Conservation (phyloP, 2,888 invertebrate species). For the Drosophila emarginata region DNA sequence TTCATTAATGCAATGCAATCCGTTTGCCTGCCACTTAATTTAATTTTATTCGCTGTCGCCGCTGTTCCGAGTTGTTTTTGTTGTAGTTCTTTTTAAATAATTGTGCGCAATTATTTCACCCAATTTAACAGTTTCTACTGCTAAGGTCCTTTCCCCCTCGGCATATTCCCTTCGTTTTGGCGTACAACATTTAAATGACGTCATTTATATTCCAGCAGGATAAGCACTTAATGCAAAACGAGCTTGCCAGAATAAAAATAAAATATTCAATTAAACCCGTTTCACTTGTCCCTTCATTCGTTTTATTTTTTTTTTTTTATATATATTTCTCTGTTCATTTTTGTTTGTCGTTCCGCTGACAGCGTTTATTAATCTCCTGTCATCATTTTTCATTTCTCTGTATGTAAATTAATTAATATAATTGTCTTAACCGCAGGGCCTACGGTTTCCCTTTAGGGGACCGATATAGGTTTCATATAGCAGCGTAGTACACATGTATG, state of each 20-base stretch:
- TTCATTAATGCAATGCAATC: slow-evolving; percentile 75
- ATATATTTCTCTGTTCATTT: slow-evolving; percentile 25
- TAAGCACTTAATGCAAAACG: slow-evolving; percentile 74
- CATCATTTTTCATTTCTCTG: slow-evolving; percentile 46
- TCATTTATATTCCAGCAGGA: slow-evolving; percentile 74
- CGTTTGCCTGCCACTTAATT: slow-evolving; percentile 72
- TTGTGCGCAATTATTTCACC: slow-evolving; percentile 74
- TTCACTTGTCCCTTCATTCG: slow-evolving; percentile 50
- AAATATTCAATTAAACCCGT: slow-evolving; percentile 75
- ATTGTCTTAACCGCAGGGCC: slow-evolving; percentile 63
- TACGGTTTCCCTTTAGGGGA: slow-evolving; percentile 8
- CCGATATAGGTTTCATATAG: neutral
- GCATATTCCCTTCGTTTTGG: slow-evolving; percentile 45
- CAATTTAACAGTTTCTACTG: slow-evolving; percentile 72
- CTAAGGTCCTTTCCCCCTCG: slow-evolving; percentile 1
- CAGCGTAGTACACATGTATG: neutral
- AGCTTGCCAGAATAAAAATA: slow-evolving; percentile 57
- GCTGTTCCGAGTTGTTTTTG: slow-evolving; percentile 20
- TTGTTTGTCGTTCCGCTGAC: slow-evolving; percentile 54
- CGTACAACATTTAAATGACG: slow-evolving; percentile 64
- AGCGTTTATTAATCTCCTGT: slow-evolving; percentile 69
- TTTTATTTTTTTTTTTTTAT: slow-evolving; percentile 27
- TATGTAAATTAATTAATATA: slow-evolving; percentile 70
- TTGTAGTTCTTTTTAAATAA: slow-evolving; percentile 65
- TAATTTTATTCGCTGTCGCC: slow-evolving; percentile 69